Evolutionary conservation across 2,113 vertebrate genomes (phyloP).

Genomic region (Helogale parvula): DNA sequence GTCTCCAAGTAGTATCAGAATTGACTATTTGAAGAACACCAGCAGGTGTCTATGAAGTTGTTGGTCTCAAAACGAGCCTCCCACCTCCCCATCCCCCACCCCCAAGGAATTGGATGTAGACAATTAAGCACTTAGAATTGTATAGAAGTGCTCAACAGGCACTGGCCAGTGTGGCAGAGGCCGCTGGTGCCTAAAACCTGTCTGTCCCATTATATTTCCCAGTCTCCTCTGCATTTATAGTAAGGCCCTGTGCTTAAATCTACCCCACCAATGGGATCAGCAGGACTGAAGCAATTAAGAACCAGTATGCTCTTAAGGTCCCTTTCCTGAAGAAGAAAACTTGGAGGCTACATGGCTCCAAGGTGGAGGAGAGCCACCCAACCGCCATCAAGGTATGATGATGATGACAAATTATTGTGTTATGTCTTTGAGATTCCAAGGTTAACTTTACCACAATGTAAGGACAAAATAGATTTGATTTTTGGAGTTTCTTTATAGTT

Average conservation of each 20-base stretch:
- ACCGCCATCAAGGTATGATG: too few relatives aligned
- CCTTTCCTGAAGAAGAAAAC: neutral
- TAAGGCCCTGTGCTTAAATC: neutral
- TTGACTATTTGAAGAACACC: neutral
- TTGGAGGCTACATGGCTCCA: neutral
- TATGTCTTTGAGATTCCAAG: neutral
- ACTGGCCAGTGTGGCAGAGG: neutral
- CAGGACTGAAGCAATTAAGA: neutral
- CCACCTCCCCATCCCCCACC: accelerated
- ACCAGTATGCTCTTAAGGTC: neutral
- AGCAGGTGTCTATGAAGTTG: neutral
- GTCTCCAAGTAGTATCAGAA: neutral
- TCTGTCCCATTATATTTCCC: neutral
- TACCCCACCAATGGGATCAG: neutral
- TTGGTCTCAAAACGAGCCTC: neutral
- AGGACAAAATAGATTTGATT: neutral
- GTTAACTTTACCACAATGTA: neutral
- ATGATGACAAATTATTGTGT: neutral
- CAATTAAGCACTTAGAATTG: neutral
- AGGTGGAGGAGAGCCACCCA: too few relatives aligned
- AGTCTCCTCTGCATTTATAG: neutral
- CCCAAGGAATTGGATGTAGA: neutral
- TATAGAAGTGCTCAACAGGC: neutral
- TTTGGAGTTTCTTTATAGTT: neutral
- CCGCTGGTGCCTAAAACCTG: neutral